Evolutionary conservation across 2,797 vertebrate genomes (phyloP).

Genomic region (Acipenser ruthenus): DNA sequence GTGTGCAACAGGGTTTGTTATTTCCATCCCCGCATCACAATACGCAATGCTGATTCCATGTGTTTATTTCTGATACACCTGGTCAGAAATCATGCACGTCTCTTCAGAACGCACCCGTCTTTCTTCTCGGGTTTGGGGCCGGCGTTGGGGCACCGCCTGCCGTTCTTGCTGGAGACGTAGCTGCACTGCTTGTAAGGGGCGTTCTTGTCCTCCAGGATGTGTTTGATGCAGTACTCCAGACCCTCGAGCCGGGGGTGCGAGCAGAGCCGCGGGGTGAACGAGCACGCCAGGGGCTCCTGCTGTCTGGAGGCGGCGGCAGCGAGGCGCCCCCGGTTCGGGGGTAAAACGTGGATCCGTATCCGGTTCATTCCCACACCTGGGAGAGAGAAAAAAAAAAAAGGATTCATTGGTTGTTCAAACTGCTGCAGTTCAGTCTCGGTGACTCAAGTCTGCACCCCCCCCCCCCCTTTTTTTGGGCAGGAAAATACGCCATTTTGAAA

Average conservation of each 20-base stretch:
- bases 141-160: constrained; percentile 80
- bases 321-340: constrained; percentile 75
- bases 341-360: constrained; percentile 88
- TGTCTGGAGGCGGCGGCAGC: constrained; percentile 57
- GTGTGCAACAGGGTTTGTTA: too few species aligned
- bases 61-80: too few species aligned
- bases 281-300: constrained; percentile 68
- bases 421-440: not conserved
- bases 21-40: too few species aligned
- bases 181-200: constrained; percentile 86
- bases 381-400: not conserved
- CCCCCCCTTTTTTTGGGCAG: too few species aligned
- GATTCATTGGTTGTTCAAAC: not conserved
- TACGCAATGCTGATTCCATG: not conserved
- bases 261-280: constrained; percentile 73
- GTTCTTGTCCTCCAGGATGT: constrained; percentile 87
- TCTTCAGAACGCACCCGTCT: constrained; percentile 69
- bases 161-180: constrained; percentile 83
- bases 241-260: constrained; percentile 77
- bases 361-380: constrained; percentile 75
- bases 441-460: too few species aligned
- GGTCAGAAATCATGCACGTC: not conserved
- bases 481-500: too few species aligned
- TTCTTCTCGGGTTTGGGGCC: constrained; percentile 90
- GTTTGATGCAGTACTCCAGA: constrained; percentile 82